Percentiles rank a stretch among this genome's conserved stretches.
Evolutionary conservation across 2,797 vertebrate species (phyloP).

Genomic region (Lerista edwardsae): DNA sequence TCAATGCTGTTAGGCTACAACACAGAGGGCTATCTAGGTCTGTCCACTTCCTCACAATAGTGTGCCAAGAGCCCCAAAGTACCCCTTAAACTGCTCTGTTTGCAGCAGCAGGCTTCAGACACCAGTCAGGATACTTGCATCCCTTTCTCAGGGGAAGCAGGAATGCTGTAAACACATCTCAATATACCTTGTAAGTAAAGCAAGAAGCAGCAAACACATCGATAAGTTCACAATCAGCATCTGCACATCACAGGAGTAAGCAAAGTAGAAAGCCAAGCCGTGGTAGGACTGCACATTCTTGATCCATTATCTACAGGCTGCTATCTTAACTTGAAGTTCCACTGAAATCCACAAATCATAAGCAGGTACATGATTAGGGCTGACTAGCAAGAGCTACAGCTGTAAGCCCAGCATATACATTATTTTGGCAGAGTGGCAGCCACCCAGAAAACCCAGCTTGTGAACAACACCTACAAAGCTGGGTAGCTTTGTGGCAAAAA

Average conservation of each 20-base stretch:
- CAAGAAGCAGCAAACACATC: background rate
- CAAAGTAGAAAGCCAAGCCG: background rate
- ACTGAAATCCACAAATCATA: background rate
- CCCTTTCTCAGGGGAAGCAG: too few relatives aligned
- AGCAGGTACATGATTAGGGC: background rate
- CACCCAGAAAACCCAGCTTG: background rate
- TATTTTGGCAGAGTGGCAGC: background rate
- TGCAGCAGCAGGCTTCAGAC: background rate
- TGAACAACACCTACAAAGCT: too few relatives aligned
- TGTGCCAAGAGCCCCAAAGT: background rate
- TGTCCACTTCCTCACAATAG: background rate
- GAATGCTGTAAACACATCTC: background rate
- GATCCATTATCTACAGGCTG: background rate
- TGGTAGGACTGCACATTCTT: background rate
- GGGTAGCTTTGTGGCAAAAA: too few relatives aligned
- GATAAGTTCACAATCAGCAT: background rate
- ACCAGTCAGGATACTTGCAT: too few relatives aligned
- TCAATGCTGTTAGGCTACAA: background rate
- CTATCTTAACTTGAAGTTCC: background rate
- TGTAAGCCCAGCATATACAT: background rate
- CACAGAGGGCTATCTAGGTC: background rate
- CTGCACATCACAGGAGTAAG: background rate
- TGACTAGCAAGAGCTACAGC: background rate
- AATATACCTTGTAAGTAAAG: background rate
- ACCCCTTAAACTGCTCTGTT: background rate